These are phyloP conservation scores for pig (Sus scrofa) DNA, from an alignment of 2,113 vertebrate genomes.

Conservation along the genomic window DNA sequence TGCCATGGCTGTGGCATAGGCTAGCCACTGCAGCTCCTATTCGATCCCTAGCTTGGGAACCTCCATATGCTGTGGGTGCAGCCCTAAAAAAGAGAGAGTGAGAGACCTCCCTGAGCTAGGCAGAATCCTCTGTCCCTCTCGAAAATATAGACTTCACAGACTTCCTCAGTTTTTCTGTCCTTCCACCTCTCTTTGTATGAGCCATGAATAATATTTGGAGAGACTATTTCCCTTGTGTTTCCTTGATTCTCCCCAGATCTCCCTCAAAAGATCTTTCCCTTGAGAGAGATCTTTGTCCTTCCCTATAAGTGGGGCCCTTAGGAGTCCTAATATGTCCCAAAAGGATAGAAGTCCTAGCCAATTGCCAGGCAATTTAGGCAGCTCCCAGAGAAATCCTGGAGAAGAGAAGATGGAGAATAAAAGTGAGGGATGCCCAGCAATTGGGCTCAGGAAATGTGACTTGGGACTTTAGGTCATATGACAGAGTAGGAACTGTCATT, in stretches of 20 bases:
- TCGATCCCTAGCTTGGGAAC: too few relatives aligned
- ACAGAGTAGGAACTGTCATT: slow-evolving; percentile 6
- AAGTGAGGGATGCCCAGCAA: neutral
- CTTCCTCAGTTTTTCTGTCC: slow-evolving; percentile 23
- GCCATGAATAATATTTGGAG: neutral
- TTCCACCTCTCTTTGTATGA: neutral
- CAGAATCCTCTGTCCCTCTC: neutral
- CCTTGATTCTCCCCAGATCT: neutral
- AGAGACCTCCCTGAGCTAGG: neutral
- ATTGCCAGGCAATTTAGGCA: neutral
- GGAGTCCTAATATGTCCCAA: slow-evolving; percentile 8
- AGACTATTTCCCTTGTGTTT: neutral
- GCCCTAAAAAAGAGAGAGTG: too few relatives aligned
- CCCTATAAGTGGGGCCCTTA: neutral
- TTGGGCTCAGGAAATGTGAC: neutral
- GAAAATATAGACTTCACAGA: neutral
- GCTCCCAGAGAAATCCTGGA: neutral
- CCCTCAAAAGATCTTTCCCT: neutral
- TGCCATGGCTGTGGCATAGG: too few relatives aligned
- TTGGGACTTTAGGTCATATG: slow-evolving; percentile 10
- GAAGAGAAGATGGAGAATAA: neutral
- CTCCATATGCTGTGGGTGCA: too few relatives aligned
- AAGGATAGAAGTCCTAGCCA: neutral
- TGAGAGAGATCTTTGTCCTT: slow-evolving; percentile 23
- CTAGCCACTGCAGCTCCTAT: too few relatives aligned